phyloP scores from a whole-genome alignment of 2,113 vertebrate genomes.

The Anas platyrhynchos region DNA sequence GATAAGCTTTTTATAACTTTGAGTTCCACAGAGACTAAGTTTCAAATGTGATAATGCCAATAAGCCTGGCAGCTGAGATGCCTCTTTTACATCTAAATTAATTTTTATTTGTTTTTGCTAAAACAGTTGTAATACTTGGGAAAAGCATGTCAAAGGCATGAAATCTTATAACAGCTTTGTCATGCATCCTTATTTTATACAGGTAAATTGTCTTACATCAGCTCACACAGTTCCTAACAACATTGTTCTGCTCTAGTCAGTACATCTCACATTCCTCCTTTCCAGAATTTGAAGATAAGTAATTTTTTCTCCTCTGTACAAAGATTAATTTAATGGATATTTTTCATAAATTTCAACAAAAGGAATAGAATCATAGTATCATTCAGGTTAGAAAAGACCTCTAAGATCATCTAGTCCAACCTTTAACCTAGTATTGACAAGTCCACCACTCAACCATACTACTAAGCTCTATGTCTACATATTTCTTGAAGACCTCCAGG shows the following conservation, averaged over 20 bases:
- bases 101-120: neutral
- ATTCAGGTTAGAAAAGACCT: too few species aligned
- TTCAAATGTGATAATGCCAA: neutral
- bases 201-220: slow-evolving; percentile 28
- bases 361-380: neutral
- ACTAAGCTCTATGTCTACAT: too few species aligned
- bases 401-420: too few species aligned
- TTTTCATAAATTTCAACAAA: neutral
- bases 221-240: neutral
- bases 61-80: neutral
- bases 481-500: too few species aligned
- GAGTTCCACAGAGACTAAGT: neutral
- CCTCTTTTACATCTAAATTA: neutral
- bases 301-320: neutral
- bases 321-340: neutral
- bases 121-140: neutral
- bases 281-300: slow-evolving; percentile 16
- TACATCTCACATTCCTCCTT: slow-evolving; percentile 2
- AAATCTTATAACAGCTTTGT: slow-evolving; percentile 8
- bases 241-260: neutral
- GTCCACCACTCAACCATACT: too few species aligned
- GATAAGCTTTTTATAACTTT: neutral
- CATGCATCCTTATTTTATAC: slow-evolving; percentile 20
- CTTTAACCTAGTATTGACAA: too few species aligned
- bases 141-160: neutral